Evolutionary conservation across 2,888 invertebrate species (phyloP).

Genomic region (Antitype chi): DNA sequence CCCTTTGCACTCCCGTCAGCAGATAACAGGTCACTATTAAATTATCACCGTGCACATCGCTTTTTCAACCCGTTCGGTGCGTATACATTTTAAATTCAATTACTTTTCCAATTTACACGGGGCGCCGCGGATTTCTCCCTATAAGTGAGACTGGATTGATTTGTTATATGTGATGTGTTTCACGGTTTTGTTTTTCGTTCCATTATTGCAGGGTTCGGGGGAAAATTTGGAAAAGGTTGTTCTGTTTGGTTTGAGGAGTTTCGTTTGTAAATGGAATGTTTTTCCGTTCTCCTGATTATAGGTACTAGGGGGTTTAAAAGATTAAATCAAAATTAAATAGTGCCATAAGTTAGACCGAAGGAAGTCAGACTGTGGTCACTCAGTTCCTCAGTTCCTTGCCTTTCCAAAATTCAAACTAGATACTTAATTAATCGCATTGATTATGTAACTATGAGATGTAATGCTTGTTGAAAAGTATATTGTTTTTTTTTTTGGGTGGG

Average conservation of each 20-base stretch:
- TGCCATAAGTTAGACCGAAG: too few relatives aligned
- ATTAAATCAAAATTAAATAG: not conserved
- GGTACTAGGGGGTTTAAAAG: not conserved
- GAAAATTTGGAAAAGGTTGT: not conserved
- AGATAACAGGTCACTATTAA: constrained; percentile 66
- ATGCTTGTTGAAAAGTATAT: too few relatives aligned
- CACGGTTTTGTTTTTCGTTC: constrained; percentile 52
- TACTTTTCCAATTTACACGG: constrained; percentile 77
- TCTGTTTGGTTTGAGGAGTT: not conserved
- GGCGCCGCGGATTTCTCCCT: constrained; percentile 65
- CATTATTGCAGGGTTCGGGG: constrained; percentile 26
- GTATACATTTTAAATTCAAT: constrained; percentile 80
- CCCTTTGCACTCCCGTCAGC: constrained; percentile 28
- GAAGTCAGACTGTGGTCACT: too few relatives aligned
- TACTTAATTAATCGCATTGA: too few relatives aligned
- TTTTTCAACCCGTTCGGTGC: constrained; percentile 62
- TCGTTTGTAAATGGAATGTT: not conserved
- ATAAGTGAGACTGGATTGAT: constrained; percentile 71
- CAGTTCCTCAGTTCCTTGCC: too few relatives aligned
- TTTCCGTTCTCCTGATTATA: not conserved
- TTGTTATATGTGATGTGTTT: constrained; percentile 65
- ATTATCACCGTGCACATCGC: constrained; percentile 67
- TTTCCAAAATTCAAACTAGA: too few relatives aligned
- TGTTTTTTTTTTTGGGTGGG: too few relatives aligned
- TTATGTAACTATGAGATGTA: too few relatives aligned